Conservation (phyloP, 1,140 invertebrate genomes). For the Drosophila micromelanica region DNA sequence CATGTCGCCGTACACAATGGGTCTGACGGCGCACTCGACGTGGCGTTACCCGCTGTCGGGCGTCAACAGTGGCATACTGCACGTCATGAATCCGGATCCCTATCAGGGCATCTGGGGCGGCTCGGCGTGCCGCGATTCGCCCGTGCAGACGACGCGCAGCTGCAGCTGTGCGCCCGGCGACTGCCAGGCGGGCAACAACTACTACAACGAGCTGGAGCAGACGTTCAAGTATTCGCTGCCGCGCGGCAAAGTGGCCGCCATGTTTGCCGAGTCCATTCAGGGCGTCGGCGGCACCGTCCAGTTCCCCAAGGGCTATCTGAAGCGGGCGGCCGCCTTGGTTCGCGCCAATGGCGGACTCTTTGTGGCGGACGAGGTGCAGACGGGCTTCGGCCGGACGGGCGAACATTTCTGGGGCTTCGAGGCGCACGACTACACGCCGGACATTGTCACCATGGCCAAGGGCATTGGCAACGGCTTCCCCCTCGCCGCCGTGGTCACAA, state of each 20-base stretch:
- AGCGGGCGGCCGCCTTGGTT: constrained; percentile 92
- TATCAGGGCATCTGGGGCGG: constrained; percentile 96
- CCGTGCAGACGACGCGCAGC: constrained; percentile 89
- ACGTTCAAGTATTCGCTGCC: constrained; percentile 91
- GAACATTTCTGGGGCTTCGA: constrained; percentile 98
- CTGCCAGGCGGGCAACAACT: constrained; percentile 91
- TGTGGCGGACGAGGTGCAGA: constrained; percentile 98
- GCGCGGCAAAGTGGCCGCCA: constrained; percentile 90
- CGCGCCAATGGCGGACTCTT: constrained; percentile 93
- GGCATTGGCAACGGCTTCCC: constrained; percentile 97
- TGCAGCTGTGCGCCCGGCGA: constrained; percentile 88
- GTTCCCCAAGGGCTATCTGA: constrained; percentile 94
- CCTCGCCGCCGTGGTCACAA: constrained; percentile 94
- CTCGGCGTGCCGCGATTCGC: constrained; percentile 93
- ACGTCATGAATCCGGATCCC: constrained; percentile 97
- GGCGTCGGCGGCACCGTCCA: constrained; percentile 96
- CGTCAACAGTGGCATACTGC: constrained; percentile 91
- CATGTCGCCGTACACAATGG: constrained; percentile 92
- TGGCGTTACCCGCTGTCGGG: constrained; percentile 91
- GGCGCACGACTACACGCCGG: constrained; percentile 92
- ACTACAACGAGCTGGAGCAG: constrained; percentile 93
- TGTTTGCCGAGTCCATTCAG: constrained; percentile 98
- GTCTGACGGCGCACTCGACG: constrained; percentile 91
- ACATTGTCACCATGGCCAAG: constrained; percentile 96
- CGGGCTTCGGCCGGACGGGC: constrained; percentile 97